Percentiles rank a stretch among this genome's conserved stretches.
These are phyloP conservation scores for Gobiocypris rarus DNA, from an alignment of 2,113 vertebrate species.

Conservation along the genomic window DNA sequence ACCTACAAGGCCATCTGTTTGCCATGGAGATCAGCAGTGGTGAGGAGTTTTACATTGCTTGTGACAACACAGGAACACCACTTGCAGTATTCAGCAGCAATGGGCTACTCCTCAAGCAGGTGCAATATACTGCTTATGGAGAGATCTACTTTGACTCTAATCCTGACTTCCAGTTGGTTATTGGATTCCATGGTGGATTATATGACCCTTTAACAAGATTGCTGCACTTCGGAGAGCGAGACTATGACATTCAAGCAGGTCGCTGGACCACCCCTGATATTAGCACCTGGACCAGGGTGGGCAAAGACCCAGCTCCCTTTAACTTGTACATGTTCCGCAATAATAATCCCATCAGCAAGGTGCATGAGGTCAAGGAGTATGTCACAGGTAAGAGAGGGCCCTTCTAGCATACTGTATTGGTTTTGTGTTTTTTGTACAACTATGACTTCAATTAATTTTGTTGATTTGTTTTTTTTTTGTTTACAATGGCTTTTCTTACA, in stretches of 20 bases:
- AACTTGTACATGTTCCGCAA: conserved; percentile 98
- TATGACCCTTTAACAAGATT: conserved; percentile 94
- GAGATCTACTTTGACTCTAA: conserved; percentile 99
- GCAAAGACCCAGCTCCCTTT: conserved; percentile 93
- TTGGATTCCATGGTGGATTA: conserved; percentile 95
- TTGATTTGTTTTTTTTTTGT: background rate
- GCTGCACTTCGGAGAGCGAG: conserved; percentile 95
- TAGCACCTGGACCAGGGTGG: conserved; percentile 92
- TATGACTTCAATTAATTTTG: background rate
- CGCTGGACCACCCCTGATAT: conserved; percentile 99
- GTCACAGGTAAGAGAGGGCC: conserved; percentile 86
- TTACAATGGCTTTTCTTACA: conserved; percentile 45
- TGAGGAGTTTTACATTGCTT: conserved; percentile 97
- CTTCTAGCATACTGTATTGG: background rate
- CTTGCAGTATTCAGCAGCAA: conserved; percentile 97
- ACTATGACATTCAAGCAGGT: conserved; percentile 96
- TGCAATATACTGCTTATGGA: conserved; percentile 96
- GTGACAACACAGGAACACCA: conserved; percentile 94
- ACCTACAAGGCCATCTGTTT: conserved; percentile 96
- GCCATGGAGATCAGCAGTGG: conserved; percentile 99
- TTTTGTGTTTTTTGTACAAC: background rate
- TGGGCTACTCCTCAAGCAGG: conserved; percentile 93
- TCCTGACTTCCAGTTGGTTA: conserved; percentile 94
- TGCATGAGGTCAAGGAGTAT: conserved; percentile 96
- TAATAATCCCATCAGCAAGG: conserved; percentile 97